These are phyloP conservation scores for Clinocottus analis DNA, from an alignment of 2,113 vertebrate genomes.

Conservation along the genomic window DNA sequence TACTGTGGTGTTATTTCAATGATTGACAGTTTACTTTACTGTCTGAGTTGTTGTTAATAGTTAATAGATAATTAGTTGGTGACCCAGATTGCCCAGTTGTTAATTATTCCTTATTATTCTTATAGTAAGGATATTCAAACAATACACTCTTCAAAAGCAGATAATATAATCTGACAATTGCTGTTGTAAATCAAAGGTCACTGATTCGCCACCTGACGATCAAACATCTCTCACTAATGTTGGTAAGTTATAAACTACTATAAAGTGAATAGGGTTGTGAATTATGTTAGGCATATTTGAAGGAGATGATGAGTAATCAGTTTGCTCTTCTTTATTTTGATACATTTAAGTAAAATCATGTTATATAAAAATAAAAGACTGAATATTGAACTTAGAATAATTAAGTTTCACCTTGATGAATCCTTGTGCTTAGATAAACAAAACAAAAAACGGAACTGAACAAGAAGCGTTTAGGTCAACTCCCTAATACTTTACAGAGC, in stretches of 20 bases:
- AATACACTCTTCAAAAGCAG: neutral
- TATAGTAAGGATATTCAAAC: slow-evolving; percentile 38
- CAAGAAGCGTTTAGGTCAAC: neutral
- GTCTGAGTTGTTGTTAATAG: slow-evolving; percentile 50
- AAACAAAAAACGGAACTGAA: accelerated
- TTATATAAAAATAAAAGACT: neutral
- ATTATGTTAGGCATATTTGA: neutral
- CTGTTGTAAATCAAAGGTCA: slow-evolving; percentile 62
- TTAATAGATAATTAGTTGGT: slow-evolving; percentile 35
- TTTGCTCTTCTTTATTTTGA: neutral
- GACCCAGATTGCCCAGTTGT: slow-evolving; percentile 53
- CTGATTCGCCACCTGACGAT: neutral
- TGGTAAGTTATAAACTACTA: neutral
- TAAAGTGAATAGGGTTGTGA: neutral
- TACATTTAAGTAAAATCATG: neutral
- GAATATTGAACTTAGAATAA: neutral
- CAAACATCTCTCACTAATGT: neutral
- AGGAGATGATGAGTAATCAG: neutral
- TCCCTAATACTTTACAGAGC: neutral
- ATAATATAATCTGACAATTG: slow-evolving; percentile 37
- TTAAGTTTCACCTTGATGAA: neutral
- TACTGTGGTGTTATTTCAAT: slow-evolving; percentile 41
- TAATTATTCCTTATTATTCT: slow-evolving; percentile 72
- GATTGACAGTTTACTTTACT: slow-evolving; percentile 39
- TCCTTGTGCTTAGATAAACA: neutral